Base-by-base conservation (phyloP, 1,140 invertebrate genomes). In the Pseudomyrmex sp. region DNA sequence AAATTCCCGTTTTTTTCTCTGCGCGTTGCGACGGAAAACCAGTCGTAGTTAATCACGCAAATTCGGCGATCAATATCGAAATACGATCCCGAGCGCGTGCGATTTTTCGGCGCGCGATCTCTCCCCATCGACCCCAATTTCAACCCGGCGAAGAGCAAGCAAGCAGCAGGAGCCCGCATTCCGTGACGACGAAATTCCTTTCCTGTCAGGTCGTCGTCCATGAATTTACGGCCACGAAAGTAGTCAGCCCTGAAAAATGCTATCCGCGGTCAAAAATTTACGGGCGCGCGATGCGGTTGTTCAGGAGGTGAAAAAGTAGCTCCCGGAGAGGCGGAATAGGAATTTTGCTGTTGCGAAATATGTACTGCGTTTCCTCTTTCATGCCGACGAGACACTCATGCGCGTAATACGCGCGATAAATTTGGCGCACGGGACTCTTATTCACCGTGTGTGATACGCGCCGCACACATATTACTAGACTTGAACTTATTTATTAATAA, bases 191-290 rank as follows among this genome's bases (percentile, higher is more conserved):
- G 66, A 35, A 80, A 80, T 80, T 80, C 76, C 76, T 80, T 80
- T 80, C 76, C 76, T 80, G 76, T 80, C 76, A 79, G 65, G 56
- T 80, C 76, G 76, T 72, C 76, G 66, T 72, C 76, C 76, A 44
- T 80, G 76, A 59, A 80, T 80, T 80, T 80, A 80, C 76, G 76
- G 12, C 20, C 66, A 18, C 66, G 66, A 80, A 80, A 80, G 76
- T 80, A 80, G 76, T 72, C 76, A 80, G 66, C 76, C 76, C 66
- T 80, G 76, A 72, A 80, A 72, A 80, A 70, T 80, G 76, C 66
- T 59, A 80, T 80, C 76, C 76, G 76, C 76, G 76, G 76, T 80
- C 76, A 80, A 80, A 80, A 80, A 80, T 80, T 80, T 80, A 80
- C 76, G 76, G 66, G 54, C 76, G 58, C 69, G 76, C 76, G 76